Base-by-base conservation (phyloP, 2,888 invertebrate species). In the Chrysotoxum bicinctum region DNA sequence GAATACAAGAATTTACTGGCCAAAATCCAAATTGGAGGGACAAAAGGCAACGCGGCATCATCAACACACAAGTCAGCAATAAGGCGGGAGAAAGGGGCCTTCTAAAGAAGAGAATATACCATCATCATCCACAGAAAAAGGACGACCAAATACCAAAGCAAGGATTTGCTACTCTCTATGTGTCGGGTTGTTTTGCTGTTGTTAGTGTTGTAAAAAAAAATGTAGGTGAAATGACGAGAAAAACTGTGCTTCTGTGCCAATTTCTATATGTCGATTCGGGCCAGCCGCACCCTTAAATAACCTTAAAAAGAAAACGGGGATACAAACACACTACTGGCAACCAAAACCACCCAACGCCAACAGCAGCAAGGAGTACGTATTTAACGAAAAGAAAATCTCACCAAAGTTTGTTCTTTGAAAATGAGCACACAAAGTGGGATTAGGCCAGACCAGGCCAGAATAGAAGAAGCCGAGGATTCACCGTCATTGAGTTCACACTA, bases 231-330 rank as follows among this genome's bases (percentile, higher is more conserved):
- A 72, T 62, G 70, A 82, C 75, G 77, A 83, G 68, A 72, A 79
- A 86, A 87, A 78, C 60, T 73, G 73, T 76, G 76, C 75, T 82
- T 76, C 85, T 87, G 87, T 87, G 84, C 87, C 87, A 87, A 84
- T 84, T 87, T 83, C 79, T 85, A 74, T 85, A 74, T 54, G 80
- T 73, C 80, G 72, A 84, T 81, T 85, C 68, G 73, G 77, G 76
- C 87, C 86, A 82, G 87, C 87, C 87, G 87, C 87, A 84, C 87
- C 87, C 87, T 87, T 87, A 85, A 87, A 81, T 87, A 88, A 87
- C 87, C 87, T 87, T 81, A 85, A 87, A 87, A 82, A 56, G 45
- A 40, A 73, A 64, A 70, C 68, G 50, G 45, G 37, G 58, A 68
- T 60, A 73, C 43, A 73, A 70, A 62, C 77, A 72, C 60, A 40